Base-by-base conservation (phyloP, 2,888 invertebrate genomes). In the Dyspetes luteomarginatus region DNA sequence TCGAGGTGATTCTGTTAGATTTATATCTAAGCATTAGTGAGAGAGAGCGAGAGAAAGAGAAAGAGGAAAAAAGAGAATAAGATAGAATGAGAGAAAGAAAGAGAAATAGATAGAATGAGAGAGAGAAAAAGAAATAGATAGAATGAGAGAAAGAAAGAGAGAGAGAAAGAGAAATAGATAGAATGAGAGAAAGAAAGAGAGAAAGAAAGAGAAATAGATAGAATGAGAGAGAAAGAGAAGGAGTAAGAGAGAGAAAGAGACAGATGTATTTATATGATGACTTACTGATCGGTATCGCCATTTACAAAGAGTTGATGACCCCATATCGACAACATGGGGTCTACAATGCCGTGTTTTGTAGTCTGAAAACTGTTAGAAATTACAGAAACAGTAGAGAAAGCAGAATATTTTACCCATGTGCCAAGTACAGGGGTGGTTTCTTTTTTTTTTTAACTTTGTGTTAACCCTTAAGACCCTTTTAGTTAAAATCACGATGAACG, bases 311-410 rank as follows among this genome's bases (percentile, higher is more conserved):
- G 97, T 95, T 97, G 97, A 95, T 98, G 97, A 94, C 97, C 98
- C 98, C 98, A 98, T 94, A 98, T 98, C 94, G 97, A 97, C 94
- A 98, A 97, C 97, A 98, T 97, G 94, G 97, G 98, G 95, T 98
- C 97, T 96, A 97, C 97, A 95, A 97, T 97, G 95, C 97, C 97
- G 95, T 97, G 97, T 96, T 97, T 97, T 91, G 93, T 93, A 90
- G 93, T 93, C 93, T 94, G 93, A 93, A 93, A 93, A 93, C 93
- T 93, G 93, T 92, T 91, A 90, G 90, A 91, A 89, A 91, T 91
- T 90, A 90, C 86, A 91, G 89, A 90, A 88, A 90, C 86, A 90
- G 88, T 87, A 88, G 88, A 86, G 90, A 78, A 69, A 65, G 45
- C 43, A 60, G 82, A 65, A 72, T 74, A n/a, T n/a, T n/a, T 78